Evolutionary conservation across 1,140 invertebrate genomes (phyloP).

Genomic region (Stenopsyche tienmushanensis): DNA sequence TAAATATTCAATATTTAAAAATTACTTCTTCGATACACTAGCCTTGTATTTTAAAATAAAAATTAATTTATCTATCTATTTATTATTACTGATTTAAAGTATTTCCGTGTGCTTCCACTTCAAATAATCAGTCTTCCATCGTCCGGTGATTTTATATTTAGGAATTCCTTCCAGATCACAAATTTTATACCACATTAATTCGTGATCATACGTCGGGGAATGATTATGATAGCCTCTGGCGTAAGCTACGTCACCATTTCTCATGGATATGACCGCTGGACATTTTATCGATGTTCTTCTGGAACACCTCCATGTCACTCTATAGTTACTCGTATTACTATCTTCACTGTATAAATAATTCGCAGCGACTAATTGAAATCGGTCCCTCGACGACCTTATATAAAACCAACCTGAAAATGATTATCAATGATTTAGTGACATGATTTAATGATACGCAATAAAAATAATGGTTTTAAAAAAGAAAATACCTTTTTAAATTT

Average conservation of each 20-base stretch:
- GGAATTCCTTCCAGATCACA: neutral
- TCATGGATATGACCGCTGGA: neutral
- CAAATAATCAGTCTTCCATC: neutral
- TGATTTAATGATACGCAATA: no score
- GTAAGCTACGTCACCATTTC: neutral
- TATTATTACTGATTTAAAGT: no score
- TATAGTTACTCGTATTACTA: neutral
- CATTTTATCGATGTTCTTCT: neutral
- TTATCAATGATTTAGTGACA: no score
- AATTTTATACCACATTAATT: neutral
- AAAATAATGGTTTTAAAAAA: no score
- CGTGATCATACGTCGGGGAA: neutral
- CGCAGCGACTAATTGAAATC: neutral
- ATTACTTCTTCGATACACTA: no score
- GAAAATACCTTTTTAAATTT: no score
- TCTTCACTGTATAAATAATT: neutral
- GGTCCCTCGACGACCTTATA: neutral
- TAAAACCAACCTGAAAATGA: slow-evolving; percentile 3
- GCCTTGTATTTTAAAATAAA: no score
- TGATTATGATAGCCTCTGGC: neutral
- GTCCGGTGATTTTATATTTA: neutral
- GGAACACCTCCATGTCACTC: neutral
- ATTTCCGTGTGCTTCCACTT: no score
- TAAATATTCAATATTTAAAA: no score
- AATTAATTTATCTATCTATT: no score